A percentile compares a stretch with the other conserved stretches of the same genome.
phyloP scores from a whole-genome alignment of 2,888 invertebrate species.

The Melanargia galathea region DNA sequence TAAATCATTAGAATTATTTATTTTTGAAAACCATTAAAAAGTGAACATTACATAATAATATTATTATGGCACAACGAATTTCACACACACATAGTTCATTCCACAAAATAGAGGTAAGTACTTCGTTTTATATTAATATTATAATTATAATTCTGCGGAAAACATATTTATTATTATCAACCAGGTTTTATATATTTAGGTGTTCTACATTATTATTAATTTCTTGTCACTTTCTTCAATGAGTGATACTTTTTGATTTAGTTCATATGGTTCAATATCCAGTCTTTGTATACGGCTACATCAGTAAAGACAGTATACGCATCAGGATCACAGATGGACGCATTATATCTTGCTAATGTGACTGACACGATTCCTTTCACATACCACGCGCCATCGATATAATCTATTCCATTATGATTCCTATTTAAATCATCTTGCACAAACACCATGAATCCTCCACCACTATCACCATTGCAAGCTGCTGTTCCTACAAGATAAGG shows the following conservation, averaged over 20 bases:
- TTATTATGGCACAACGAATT: too few relatives aligned
- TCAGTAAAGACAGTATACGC: slow-evolving; percentile 75
- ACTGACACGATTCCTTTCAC: slow-evolving; percentile 55
- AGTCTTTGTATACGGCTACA: slow-evolving; percentile 50
- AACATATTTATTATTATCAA: too few relatives aligned
- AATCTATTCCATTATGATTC: neutral
- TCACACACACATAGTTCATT: too few relatives aligned
- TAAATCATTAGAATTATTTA: too few relatives aligned
- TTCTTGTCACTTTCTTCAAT: too few relatives aligned
- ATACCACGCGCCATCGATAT: slow-evolving; percentile 50
- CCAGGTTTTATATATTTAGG: too few relatives aligned
- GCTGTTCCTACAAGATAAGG: slow-evolving; percentile 57
- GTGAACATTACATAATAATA: too few relatives aligned
- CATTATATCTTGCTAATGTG: slow-evolving; percentile 45
- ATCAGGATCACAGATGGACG: slow-evolving; percentile 61
- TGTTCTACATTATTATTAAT: too few relatives aligned
- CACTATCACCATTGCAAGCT: slow-evolving; percentile 78
- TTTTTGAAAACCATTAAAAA: too few relatives aligned
- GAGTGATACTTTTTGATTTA: neutral
- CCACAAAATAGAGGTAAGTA: too few relatives aligned
- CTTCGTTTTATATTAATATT: too few relatives aligned
- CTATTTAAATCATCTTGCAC: slow-evolving; percentile 43
- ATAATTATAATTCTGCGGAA: too few relatives aligned
- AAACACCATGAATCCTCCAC: slow-evolving; percentile 69
- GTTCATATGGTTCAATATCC: slow-evolving; percentile 47